Base-by-base conservation (phyloP, 2,888 invertebrate species). In the Camponotus fellah region DNA sequence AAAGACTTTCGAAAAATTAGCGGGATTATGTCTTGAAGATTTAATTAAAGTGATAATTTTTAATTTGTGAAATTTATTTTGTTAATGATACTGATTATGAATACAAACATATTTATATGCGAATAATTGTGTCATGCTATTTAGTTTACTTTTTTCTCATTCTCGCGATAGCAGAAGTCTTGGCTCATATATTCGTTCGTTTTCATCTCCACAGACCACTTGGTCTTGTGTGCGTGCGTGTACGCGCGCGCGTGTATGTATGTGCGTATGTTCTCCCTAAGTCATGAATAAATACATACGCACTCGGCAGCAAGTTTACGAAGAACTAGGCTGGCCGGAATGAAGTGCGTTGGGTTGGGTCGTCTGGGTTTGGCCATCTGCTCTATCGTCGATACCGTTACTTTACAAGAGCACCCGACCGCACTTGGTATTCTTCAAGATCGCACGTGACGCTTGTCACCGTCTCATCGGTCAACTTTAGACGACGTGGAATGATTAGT, bases 361-460 rank as follows among this genome's bases (percentile, higher is more conserved):
- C 60, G 40, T 14, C 74, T 89, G 89, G 91, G 91, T 89, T 91
- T 90, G 91, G 88, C 81, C 71, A 90, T 92, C 90, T 92, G 88
- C 80, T 88, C 90, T 89, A 87, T 89, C 90, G 90, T 86, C 84
- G 84, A 88, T 92, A 92, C 94, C 94, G 94, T 94, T 93, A 93
- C 87, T 80, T 82, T 65, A 74, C 69, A 49, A 49, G 62, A 69
- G 76, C 85, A 53, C 74, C 60, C 84, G 60, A 86, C 89, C 75
- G 26, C 81, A 68, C 83, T 89, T 74, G 86, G 83, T 75, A 89
- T 86, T 87, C 86, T 86, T 62, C 1, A 71, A 71, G 37, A 72
- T 72, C 26, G 0, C 21, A 26, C 34, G 34, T 46, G 46, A 49
- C 82, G 68, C 56, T 26, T 49, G 21, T 58, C 60, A n/a, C 40